phyloP scores from a whole-genome alignment of 2,888 invertebrate genomes.

The Copidosoma aretas region DNA sequence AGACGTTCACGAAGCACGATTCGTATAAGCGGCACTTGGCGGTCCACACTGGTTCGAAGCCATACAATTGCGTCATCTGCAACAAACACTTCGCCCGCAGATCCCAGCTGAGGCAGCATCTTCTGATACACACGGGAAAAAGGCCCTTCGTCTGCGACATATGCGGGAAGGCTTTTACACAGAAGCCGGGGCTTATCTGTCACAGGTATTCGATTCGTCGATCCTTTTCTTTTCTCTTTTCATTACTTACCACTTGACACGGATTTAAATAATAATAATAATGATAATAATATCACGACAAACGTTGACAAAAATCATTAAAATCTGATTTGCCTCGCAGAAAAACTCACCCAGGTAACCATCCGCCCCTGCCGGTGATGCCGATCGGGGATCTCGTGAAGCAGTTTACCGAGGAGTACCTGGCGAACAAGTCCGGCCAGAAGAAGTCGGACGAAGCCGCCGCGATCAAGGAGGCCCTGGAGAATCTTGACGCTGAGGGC shows the following conservation, averaged over 20 bases:
- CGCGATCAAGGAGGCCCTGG: neutral
- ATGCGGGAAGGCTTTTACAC: slow-evolving; percentile 59
- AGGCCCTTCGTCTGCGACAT: slow-evolving; percentile 59
- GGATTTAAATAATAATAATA: too few species aligned
- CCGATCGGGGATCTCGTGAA: slow-evolving; percentile 60
- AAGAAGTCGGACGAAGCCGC: neutral
- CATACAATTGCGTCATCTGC: slow-evolving; percentile 58
- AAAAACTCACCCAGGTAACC: slow-evolving; percentile 59
- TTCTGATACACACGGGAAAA: slow-evolving; percentile 60
- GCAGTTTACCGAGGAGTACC: slow-evolving; percentile 54
- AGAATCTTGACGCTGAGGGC: neutral
- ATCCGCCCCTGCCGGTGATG: slow-evolving; percentile 60
- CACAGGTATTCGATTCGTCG: too few species aligned
- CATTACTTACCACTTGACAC: too few species aligned
- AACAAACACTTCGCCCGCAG: slow-evolving; percentile 57
- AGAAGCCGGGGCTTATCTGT: slow-evolving; percentile 59
- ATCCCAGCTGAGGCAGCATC: slow-evolving; percentile 58
- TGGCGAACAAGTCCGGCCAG: slow-evolving; percentile 12
- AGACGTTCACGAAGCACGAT: slow-evolving; percentile 60
- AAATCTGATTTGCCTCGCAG: too few species aligned
- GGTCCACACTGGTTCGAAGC: slow-evolving; percentile 59
- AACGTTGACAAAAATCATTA: too few species aligned
- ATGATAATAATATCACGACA: too few species aligned
- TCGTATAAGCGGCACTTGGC: slow-evolving; percentile 60
- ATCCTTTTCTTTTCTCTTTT: too few species aligned